phyloP scores from a whole-genome alignment of 2,888 invertebrate species.

The Macrosiphum euphorbiae region DNA sequence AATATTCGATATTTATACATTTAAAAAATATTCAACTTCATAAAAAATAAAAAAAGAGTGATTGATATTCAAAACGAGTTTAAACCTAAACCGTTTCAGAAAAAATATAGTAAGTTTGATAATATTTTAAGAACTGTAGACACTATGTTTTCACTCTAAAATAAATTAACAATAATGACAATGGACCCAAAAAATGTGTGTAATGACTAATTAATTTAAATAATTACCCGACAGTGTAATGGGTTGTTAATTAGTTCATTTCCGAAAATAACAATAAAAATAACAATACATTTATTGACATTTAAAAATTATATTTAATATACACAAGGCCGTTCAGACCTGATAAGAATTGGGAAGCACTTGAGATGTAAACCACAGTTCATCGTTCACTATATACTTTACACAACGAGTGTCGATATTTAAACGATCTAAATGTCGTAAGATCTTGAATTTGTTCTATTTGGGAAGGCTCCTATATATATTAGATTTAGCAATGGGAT shows the following conservation, averaged over 20 bases:
- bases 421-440: not conserved
- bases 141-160: not conserved
- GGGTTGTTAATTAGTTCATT: not conserved
- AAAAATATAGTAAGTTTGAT: not conserved
- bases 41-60: not conserved
- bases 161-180: not conserved
- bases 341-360: not conserved
- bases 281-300: not conserved
- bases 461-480: not conserved
- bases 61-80: not conserved
- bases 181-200: not conserved
- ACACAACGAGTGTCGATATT: not conserved
- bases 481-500: not conserved
- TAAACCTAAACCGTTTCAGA: not conserved
- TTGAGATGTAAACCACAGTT: not conserved
- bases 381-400: not conserved
- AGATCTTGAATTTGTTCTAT: not conserved
- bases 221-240: not conserved
- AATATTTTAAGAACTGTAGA: not conserved
- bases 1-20: not conserved
- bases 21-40: not conserved
- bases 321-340: not conserved
- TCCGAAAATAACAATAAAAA: not conserved
- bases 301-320: not conserved
- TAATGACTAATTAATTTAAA: not conserved